Evolutionary conservation across 2,888 invertebrate genomes (phyloP), one percentile per base, ranked within the genome.

Genomic region (Electrophaes corylata): DNA sequence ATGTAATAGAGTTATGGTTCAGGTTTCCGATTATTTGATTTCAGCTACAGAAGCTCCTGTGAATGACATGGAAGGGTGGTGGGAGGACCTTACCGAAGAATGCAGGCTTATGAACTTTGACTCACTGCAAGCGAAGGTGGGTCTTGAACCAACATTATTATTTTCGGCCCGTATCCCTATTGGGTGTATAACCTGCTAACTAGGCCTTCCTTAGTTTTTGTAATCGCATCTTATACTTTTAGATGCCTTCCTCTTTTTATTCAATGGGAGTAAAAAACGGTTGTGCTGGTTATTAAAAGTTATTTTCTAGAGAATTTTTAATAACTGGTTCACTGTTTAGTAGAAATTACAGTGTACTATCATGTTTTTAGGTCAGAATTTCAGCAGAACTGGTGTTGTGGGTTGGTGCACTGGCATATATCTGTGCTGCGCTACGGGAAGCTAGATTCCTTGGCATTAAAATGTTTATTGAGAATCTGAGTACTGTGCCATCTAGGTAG

Each of bases 391-490:
- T 96, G 3, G 80, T 95, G 0, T 94, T 98, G 71, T 94, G 97
- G 79, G 75, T 96, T 4, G 98, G 98, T 2, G 96, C 98, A 0
- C 92, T 97, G 47, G 91, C 96, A 0, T 98, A 98, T 79, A 93
- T 99, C 26, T 91, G 95, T 1, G 95, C 97, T 0, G 98, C 98
- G 0, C 83, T 97, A 47, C 91, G 97, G 6, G 98, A 98, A 85
- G 96, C 97, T 0, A 94, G 96, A 66, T 98, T 99, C 84, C 93
- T 99, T 23, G 98, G 99, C 0, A 94, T 96, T 61, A 95, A 96
- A 75, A 98, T 98, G 96, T 99, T 99, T 83, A 94, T 98, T 64
- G 98, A 98, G 81, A 98, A 98, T 85, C 91, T 99, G 87, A 98
- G 98, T 87, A 93, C 92, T 29, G 86, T 86, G 1, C 90, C 91